Percentiles rank a stretch among this genome's conserved stretches.
These are phyloP conservation scores for Sebastes taczanowskii DNA, from an alignment of 2,797 vertebrate species.

Conservation along the genomic window DNA sequence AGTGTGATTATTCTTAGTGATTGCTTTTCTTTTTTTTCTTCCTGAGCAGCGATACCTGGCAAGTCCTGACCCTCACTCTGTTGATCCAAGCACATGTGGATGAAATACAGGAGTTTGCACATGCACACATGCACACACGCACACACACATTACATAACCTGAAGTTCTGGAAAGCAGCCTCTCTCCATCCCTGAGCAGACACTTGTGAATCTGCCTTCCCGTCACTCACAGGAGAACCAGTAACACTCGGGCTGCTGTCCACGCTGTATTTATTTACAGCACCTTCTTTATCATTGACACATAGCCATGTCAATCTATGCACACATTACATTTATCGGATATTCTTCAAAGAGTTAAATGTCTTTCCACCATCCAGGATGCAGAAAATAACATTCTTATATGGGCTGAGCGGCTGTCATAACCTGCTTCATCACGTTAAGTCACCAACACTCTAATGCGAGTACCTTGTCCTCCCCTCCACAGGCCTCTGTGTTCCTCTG, in stretches of 20 bases:
- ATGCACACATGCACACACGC: not conserved
- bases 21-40: slow-evolving; percentile 40
- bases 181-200: slow-evolving; percentile 15
- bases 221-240: not conserved
- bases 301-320: not conserved
- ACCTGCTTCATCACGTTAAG: not conserved
- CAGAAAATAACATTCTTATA: not conserved
- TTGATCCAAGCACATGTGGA: slow-evolving; percentile 22
- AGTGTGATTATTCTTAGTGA: slow-evolving; percentile 70
- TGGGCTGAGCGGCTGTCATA: not conserved
- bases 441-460: not conserved
- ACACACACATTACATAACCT: slow-evolving; percentile 54
- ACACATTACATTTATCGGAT: not conserved
- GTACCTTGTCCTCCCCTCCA: slow-evolving; percentile 17
- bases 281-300: not conserved
- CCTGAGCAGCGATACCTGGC: slow-evolving; percentile 37
- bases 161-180: slow-evolving; percentile 21
- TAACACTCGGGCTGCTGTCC: not conserved
- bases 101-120: slow-evolving; percentile 1
- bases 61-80: slow-evolving; percentile 38
- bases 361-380: not conserved
- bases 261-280: not conserved
- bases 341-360: not conserved
- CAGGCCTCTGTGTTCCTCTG: slow-evolving; percentile 23
- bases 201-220: slow-evolving; percentile 12